phyloP scores from a whole-genome alignment of 1,140 invertebrate species.

The Drosophila saltans region DNA sequence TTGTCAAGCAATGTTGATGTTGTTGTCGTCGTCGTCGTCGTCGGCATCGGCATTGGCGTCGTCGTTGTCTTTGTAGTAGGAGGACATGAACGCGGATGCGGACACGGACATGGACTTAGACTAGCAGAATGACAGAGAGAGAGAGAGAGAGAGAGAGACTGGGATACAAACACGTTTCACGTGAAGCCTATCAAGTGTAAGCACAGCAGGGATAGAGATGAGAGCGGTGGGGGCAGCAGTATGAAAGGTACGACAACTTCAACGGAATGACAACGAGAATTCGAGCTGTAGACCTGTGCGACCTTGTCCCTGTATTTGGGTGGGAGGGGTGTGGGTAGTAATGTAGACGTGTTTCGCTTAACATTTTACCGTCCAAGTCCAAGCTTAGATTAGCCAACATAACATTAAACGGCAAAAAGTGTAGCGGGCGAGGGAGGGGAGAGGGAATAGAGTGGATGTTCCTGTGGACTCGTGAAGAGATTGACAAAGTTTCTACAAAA shows the following conservation, averaged over 20 bases:
- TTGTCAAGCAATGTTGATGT: slow-evolving; percentile 34
- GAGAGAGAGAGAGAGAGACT: neutral
- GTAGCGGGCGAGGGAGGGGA: neutral
- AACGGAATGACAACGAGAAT: slow-evolving; percentile 54
- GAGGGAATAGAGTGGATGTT: neutral
- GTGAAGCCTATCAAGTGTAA: slow-evolving; percentile 73
- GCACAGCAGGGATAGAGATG: slow-evolving; percentile 27
- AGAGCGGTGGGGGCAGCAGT: neutral
- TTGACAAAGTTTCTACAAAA: slow-evolving; percentile 60
- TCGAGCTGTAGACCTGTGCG: slow-evolving; percentile 12
- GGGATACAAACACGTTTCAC: slow-evolving; percentile 49
- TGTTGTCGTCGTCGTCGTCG: neutral
- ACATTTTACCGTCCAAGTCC: slow-evolving; percentile 20
- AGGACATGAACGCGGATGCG: too few species aligned
- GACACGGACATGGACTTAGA: too few species aligned
- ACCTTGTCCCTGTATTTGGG: slow-evolving; percentile 33
- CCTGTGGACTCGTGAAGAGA: slow-evolving; percentile 18
- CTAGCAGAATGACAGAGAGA: too few species aligned
- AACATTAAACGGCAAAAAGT: slow-evolving; percentile 30
- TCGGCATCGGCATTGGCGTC: too few species aligned
- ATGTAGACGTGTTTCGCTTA: slow-evolving; percentile 61
- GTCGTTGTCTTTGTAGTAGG: too few species aligned
- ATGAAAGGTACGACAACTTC: slow-evolving; percentile 20
- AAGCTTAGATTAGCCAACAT: slow-evolving; percentile 51
- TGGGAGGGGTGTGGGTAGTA: slow-evolving; percentile 24